These are phyloP conservation scores for Agrotis exclamationis DNA, from an alignment of 2,888 invertebrate genomes.

Conservation along the genomic window DNA sequence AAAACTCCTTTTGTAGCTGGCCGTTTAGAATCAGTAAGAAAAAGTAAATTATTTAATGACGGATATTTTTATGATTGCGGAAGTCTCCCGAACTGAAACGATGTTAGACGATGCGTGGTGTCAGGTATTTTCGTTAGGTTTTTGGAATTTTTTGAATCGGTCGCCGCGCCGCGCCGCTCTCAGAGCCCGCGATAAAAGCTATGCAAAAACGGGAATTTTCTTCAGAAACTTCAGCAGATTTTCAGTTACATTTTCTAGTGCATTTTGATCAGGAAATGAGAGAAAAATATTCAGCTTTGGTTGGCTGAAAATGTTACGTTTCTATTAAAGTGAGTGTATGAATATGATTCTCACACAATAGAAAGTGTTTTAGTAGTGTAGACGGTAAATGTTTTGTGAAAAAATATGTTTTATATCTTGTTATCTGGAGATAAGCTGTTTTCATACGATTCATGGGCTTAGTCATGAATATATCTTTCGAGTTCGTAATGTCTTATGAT, in stretches of 20 bases:
- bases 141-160: too few relatives aligned
- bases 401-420: background rate
- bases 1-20: too few relatives aligned
- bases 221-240: constrained; percentile 22
- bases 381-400: background rate
- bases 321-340: background rate
- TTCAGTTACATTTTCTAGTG: constrained; percentile 11
- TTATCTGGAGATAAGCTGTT: background rate
- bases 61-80: too few relatives aligned
- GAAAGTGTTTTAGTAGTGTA: background rate
- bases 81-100: too few relatives aligned
- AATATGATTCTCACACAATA: background rate
- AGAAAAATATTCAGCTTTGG: constrained; percentile 15
- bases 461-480: background rate
- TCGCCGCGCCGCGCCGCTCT: too few relatives aligned
- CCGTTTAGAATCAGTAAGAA: too few relatives aligned
- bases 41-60: too few relatives aligned
- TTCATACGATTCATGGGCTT: background rate
- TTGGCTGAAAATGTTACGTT: constrained; percentile 11
- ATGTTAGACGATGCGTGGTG: too few relatives aligned
- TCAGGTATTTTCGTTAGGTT: too few relatives aligned
- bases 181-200: too few relatives aligned
- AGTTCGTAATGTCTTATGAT: background rate
- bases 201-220: background rate
- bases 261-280: constrained; percentile 4